Base-by-base conservation (phyloP, 2,888 invertebrate genomes). In the Xestia c-nigrum region DNA sequence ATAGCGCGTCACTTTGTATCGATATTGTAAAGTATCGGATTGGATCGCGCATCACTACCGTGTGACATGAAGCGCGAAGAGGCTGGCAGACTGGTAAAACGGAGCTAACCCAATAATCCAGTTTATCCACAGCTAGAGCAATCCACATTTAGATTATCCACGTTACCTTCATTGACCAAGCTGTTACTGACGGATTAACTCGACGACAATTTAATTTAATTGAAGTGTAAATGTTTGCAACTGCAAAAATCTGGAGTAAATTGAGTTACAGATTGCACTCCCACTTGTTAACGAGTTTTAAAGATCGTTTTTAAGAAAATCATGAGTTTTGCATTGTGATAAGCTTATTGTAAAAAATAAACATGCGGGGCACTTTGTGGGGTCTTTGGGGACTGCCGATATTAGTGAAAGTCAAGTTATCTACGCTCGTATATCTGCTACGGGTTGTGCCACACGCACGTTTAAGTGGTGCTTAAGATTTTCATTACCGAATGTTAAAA, bases 91-190 rank as follows among this genome's bases (percentile, higher is more conserved):
- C 66, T 75, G 61, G 57, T 57, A 75, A 83, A 81, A 81, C 67
- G 78, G 79, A 69, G 78, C 50, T 76, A 83, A 87, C 70, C 31
- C 50, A 63, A 74, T 85, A 80, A 75, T 71, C 64, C 50, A 57
- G 73, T 66, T 52, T 66, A 73, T 52, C 57, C 24, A 66, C 59
- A 21, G 40, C 38, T n/a, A 6, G 66, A 63, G 72, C 55, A 76
- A 73, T 67, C 74, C 67, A 72, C 21, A 47, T 75, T 79, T 72
- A 75, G 69, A 67, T 77, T 74, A 73, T 70, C 63, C 55, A 61
- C 52, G 65, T 66, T 64, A 81, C 68, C 65, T 74, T 74, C 67
- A 85, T 82, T 84, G 66, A 82, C 75, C 66, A 65, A 70, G 68
- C 66, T 84, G 72, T 78, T 78, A 64, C 59, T 71, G 38, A 50